A percentile compares a stretch with the other conserved stretches of the same genome.
These are phyloP conservation scores for Melanotaenia trifasciata DNA, from an alignment of 2,797 vertebrate species.

Conservation along the genomic window DNA sequence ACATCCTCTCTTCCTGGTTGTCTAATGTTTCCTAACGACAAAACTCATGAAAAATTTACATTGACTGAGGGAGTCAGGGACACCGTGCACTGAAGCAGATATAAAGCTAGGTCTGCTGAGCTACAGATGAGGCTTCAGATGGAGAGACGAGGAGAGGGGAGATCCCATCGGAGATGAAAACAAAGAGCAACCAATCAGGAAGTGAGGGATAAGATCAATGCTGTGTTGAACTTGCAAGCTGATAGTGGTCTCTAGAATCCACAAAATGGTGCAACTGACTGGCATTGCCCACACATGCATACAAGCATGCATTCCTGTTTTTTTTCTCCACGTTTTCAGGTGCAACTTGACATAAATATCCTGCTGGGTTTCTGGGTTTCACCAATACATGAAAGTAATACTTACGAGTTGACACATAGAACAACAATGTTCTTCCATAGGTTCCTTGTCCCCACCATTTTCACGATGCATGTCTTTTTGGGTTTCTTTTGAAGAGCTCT, in stretches of 20 bases:
- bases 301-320: neutral
- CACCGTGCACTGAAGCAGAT: conserved; percentile 45
- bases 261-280: conserved; percentile 53
- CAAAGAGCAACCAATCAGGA: conserved; percentile 45
- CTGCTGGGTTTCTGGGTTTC: neutral
- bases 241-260: conserved; percentile 32
- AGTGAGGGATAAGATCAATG: conserved; percentile 55
- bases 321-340: conserved; percentile 1
- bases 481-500: conserved; percentile 88
- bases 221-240: conserved; percentile 49
- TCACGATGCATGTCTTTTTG: conserved; percentile 94
- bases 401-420: conserved; percentile 98
- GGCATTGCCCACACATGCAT: conserved; percentile 10
- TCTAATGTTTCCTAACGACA: conserved; percentile 73
- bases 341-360: neutral
- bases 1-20: conserved; percentile 32
- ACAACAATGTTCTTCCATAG: conserved; percentile 99
- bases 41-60: conserved; percentile 77
- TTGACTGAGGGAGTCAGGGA: conserved; percentile 60
- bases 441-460: conserved; percentile 94
- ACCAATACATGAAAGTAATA: neutral
- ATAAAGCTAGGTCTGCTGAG: conserved; percentile 29
- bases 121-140: conserved; percentile 33
- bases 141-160: conserved; percentile 28
- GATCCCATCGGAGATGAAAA: conserved; percentile 48